Base-by-base conservation (phyloP, 2,888 invertebrate genomes). In the Noctuana brunneofusca region DNA sequence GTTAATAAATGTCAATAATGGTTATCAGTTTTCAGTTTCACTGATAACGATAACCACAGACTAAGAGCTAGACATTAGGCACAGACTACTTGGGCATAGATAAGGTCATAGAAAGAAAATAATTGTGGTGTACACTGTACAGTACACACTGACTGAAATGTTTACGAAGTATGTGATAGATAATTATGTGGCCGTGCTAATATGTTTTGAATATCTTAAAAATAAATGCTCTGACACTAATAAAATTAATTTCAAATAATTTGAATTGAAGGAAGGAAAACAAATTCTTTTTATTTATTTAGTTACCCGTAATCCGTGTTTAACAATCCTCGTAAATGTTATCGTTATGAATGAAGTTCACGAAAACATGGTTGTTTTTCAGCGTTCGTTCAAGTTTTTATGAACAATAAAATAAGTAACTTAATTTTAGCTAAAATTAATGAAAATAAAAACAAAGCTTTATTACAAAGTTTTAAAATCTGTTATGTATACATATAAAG, bases 281-380 rank as follows among this genome's bases (percentile, higher is more conserved):
- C 0, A 35, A 8, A n/a, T 35, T 27, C 27, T n/a, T 2, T 4
- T 6, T 43, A 18, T n/a, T 18, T n/a, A 18, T 9, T 18, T 2
- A 16, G 18, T 27, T 3, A 27, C 8, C 8, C 27, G 27, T 5
- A 43, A 8, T 16, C 18, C 2, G 8, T 43, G n/a, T 27, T 6
- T 46, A 65, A 46, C 62, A 53, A 38, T 56, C 74, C 69, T 69
- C 58, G 66, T 69, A 71, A 72, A 74, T 69, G 68, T 65, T 66
- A 58, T 35, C 63, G 63, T 65, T 67, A 76, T 83, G 82, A 14
- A 49, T 49, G 49, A 24, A 49, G 76, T 77, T 71, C 72, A 85
- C 80, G 83, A 87, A 89, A 89, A 89, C 84, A 90, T 90, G 89
- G 89, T 90, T 90, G 89, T 90, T 89, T 90, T 90, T 90, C 90